Percentiles rank a stretch among this genome's conserved stretches.
Evolutionary conservation across 2,797 vertebrate genomes (phyloP).

Genomic region (Coregonus sp.): DNA sequence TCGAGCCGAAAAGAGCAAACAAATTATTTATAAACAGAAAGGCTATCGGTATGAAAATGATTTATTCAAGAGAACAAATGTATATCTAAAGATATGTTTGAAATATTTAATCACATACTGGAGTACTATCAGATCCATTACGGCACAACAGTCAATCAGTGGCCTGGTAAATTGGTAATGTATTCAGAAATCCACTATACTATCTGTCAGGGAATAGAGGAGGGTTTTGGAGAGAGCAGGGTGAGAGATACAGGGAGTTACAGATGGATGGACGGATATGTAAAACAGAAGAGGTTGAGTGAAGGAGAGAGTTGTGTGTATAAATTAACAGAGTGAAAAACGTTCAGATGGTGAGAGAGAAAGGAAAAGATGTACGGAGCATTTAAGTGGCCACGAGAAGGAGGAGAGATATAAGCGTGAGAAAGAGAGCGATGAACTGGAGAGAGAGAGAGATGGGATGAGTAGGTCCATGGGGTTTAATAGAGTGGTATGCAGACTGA

Average conservation of each 20-base stretch:
- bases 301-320: slow-evolving; percentile 10
- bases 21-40: neutral
- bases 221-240: neutral
- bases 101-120: too few relatives aligned
- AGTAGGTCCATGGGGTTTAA: neutral
- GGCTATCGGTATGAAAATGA: neutral
- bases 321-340: slow-evolving; percentile 5
- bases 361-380: neutral
- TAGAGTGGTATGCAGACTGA: slow-evolving; percentile 34
- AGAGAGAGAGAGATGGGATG: neutral
- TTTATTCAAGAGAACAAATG: neutral
- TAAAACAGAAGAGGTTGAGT: slow-evolving; percentile 11
- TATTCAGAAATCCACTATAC: too few relatives aligned
- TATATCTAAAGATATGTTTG: too few relatives aligned
- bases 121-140: too few relatives aligned
- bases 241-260: neutral
- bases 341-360: neutral
- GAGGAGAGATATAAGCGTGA: neutral
- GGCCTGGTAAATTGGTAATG: too few relatives aligned
- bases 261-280: neutral
- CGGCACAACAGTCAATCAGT: too few relatives aligned
- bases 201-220: too few relatives aligned
- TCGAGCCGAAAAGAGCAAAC: neutral
- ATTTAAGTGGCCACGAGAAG: neutral
- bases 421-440: neutral